Conservation (phyloP, 2,888 invertebrate genomes). For the Tethea ocularis region DNA sequence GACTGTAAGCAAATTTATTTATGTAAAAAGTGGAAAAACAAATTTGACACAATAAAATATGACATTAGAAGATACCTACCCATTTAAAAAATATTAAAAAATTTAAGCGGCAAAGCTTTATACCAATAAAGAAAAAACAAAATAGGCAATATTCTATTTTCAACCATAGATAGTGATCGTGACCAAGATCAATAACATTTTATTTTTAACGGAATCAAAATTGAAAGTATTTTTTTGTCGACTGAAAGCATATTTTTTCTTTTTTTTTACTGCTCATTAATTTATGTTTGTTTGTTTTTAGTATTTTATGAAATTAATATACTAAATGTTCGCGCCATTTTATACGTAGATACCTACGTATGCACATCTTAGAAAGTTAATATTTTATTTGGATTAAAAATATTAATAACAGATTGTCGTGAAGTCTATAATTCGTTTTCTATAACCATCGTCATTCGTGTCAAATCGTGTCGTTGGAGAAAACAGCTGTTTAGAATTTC, state of each 20-base stretch:
- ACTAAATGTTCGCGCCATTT: too few species aligned
- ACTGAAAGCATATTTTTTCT: neutral
- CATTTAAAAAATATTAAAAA: too few species aligned
- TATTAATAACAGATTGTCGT: neutral
- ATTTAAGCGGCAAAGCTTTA: too few species aligned
- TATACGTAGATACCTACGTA: neutral
- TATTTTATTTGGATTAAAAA: neutral
- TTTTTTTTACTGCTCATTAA: conserved; percentile 1
- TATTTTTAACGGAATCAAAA: conserved; percentile 5
- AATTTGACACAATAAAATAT: too few species aligned
- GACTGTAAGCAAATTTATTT: too few species aligned
- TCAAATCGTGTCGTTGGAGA: conserved; percentile 7
- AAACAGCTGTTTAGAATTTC: conserved; percentile 12
- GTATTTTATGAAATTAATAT: too few species aligned
- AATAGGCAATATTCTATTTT: too few species aligned
- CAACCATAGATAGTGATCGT: conserved; percentile 4
- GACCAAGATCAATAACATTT: conserved; percentile 5
- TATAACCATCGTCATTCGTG: conserved; percentile 10
- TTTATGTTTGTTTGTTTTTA: neutral
- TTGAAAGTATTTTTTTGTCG: conserved; percentile 3
- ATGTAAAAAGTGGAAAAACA: too few species aligned
- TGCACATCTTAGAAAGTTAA: neutral
- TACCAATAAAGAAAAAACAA: too few species aligned
- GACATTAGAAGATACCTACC: too few species aligned
- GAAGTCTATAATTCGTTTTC: conserved; percentile 6